Evolutionary conservation across 2,113 vertebrate genomes (phyloP).

Genomic region (Herpailurus yagouaroundi): DNA sequence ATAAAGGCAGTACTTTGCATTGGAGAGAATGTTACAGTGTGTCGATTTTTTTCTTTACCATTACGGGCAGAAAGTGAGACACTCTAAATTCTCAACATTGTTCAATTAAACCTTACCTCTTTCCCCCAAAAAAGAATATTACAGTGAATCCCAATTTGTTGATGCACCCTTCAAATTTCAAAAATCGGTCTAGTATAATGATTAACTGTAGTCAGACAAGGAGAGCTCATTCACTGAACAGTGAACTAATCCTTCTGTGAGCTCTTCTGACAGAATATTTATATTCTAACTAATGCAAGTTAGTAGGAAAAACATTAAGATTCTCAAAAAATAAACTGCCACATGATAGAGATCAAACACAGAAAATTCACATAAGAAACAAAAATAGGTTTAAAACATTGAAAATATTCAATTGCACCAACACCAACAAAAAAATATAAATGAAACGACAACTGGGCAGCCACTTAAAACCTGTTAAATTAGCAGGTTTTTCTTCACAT

Average conservation of each 20-base stretch:
- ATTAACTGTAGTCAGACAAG: background rate
- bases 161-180: background rate
- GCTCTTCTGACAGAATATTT: conserved; percentile 46
- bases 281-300: conserved; percentile 31
- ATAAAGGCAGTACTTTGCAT: background rate
- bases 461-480: background rate
- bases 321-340: conserved; percentile 24
- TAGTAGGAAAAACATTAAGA: conserved; percentile 41
- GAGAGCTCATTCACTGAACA: background rate
- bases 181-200: background rate
- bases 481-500: background rate
- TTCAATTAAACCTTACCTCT: background rate
- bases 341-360: conserved; percentile 6
- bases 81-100: background rate
- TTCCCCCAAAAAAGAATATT: background rate
- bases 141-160: background rate
- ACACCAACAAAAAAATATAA: background rate
- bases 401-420: background rate
- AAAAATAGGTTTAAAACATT: background rate
- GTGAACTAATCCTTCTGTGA: background rate
- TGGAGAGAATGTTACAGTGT: background rate
- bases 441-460: background rate
- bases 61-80: background rate
- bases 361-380: conserved; percentile 21
- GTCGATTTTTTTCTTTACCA: background rate